Evolutionary conservation across 2,888 invertebrate species (phyloP).

Genomic region (Abscondita cerata): DNA sequence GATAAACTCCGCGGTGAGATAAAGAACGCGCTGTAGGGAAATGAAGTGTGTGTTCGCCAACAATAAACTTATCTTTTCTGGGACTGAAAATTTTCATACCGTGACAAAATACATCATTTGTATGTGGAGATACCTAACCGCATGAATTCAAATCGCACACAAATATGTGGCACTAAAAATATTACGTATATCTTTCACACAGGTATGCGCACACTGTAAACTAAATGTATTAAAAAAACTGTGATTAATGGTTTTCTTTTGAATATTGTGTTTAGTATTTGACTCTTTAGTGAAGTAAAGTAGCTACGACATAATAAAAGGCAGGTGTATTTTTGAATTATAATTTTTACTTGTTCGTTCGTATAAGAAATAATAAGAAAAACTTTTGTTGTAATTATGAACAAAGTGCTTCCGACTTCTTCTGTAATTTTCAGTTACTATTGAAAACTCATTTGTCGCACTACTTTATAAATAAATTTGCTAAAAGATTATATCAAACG

Average conservation of each 20-base stretch:
- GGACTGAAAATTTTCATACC: slow-evolving; percentile 55
- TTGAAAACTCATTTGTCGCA: no score
- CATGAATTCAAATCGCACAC: slow-evolving; percentile 54
- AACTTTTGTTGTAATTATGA: no score
- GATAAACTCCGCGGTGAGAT: slow-evolving; percentile 58
- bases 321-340: no score
- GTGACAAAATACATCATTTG: slow-evolving; percentile 58
- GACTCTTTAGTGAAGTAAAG: slow-evolving; percentile 45
- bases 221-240: slow-evolving; percentile 41
- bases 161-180: slow-evolving; percentile 43
- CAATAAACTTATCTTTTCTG: slow-evolving; percentile 59
- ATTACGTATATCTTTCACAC: slow-evolving; percentile 33
- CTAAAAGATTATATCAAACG: no score
- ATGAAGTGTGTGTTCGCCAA: slow-evolving; percentile 58
- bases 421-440: no score
- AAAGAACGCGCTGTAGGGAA: slow-evolving; percentile 57
- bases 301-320: slow-evolving; percentile 40
- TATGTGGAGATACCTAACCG: slow-evolving; percentile 56
- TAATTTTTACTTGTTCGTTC: no score
- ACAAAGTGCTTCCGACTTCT: no score
- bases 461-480: no score
- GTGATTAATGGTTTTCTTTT: slow-evolving; percentile 51
- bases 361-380: no score
- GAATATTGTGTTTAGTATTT: slow-evolving; percentile 48
- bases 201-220: slow-evolving; percentile 45